A percentile compares a stretch with the other conserved stretches of the same genome.
Evolutionary conservation across 1,140 invertebrate genomes (phyloP).

Genomic region (Stenopsyche tienmushanensis): DNA sequence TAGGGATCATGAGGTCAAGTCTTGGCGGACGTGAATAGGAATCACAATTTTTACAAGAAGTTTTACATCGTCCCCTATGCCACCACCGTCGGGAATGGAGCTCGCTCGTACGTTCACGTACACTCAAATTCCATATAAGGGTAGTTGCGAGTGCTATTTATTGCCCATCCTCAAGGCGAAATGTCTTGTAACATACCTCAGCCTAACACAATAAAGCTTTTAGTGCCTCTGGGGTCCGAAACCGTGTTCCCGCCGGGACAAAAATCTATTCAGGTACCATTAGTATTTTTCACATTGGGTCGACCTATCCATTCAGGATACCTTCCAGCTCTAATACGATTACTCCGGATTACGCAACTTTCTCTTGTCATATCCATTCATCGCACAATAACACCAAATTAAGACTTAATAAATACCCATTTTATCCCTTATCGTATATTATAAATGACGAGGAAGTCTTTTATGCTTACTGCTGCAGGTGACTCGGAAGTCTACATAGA

Average conservation of each 20-base stretch:
- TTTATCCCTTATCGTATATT: no score
- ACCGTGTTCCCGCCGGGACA: background rate
- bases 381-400: no score
- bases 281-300: constrained; percentile 1
- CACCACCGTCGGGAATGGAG: no score
- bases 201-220: constrained; percentile 29
- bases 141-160: constrained; percentile 17
- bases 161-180: constrained; percentile 18
- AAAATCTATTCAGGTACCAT: constrained; percentile 21
- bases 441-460: no score
- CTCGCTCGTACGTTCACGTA: no score
- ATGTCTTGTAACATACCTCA: constrained; percentile 20
- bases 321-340: background rate
- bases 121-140: constrained; percentile 15
- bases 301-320: background rate
- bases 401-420: no score
- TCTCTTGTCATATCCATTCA: background rate
- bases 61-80: no score
- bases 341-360: background rate
- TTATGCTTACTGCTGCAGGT: no score
- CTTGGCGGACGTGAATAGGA: no score
- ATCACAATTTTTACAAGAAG: no score
- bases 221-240: constrained; percentile 10
- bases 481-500: no score
- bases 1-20: no score